Evolutionary conservation across 2,113 vertebrate genomes (phyloP).

Genomic region (Malurus cyaneus): DNA sequence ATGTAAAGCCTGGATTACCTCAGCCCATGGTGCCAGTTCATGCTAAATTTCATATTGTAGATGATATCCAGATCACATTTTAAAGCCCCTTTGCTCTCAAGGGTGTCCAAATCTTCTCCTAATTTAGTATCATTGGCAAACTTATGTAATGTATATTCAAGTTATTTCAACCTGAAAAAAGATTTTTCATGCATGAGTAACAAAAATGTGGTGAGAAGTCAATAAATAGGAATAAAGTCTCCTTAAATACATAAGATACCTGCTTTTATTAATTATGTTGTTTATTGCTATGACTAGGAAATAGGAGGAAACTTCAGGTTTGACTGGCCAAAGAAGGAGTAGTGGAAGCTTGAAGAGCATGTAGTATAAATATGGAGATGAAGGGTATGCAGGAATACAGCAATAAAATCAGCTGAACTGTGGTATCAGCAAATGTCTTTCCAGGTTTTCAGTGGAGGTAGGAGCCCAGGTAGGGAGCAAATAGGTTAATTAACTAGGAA

Average conservation of each 20-base stretch:
- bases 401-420: not conserved
- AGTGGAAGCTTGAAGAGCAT: not conserved
- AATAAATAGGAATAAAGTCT: not conserved
- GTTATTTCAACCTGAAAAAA: not conserved
- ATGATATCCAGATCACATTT: not conserved
- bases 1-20: not conserved
- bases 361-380: not conserved
- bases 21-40: fast-evolving
- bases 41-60: not conserved
- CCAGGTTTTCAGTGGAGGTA: not conserved
- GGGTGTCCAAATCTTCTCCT: not conserved
- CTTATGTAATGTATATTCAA: not conserved
- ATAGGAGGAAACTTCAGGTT: not conserved
- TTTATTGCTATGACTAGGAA: not conserved
- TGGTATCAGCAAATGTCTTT: not conserved
- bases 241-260: not conserved
- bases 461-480: not conserved
- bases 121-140: not conserved
- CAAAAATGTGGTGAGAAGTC: not conserved
- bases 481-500: not conserved
- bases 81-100: not conserved
- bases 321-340: not conserved
- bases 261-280: not conserved
- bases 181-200: not conserved
- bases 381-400: not conserved